phyloP scores from a whole-genome alignment of 2,797 vertebrate genomes.

The Argya squamiceps region DNA sequence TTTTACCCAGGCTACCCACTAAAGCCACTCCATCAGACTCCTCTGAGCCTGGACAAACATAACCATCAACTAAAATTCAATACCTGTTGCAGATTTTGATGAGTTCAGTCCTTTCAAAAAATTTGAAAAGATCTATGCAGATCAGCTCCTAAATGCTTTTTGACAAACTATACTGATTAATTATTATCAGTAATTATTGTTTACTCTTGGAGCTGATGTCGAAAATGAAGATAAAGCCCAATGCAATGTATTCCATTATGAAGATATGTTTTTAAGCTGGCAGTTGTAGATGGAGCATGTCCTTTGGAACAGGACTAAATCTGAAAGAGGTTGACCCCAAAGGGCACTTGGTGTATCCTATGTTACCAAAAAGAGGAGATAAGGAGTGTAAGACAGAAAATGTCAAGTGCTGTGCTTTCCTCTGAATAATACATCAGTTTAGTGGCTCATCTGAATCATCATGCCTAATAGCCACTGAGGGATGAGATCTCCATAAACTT shows the following conservation, averaged over 20 bases:
- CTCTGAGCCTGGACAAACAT: neutral
- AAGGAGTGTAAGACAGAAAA: neutral
- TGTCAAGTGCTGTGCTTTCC: neutral
- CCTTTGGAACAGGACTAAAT: neutral
- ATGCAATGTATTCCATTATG: too few relatives aligned
- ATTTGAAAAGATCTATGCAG: neutral
- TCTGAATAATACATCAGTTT: neutral
- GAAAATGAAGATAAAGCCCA: neutral
- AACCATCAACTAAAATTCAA: neutral
- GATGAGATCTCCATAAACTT: neutral
- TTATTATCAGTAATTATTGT: neutral
- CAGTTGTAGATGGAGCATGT: neutral
- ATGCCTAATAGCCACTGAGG: neutral
- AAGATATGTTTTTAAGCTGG: neutral
- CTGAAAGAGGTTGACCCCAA: neutral
- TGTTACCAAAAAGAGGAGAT: neutral
- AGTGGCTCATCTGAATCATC: neutral
- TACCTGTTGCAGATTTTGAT: neutral
- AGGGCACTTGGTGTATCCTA: neutral
- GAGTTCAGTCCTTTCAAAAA: neutral
- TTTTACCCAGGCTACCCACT: neutral
- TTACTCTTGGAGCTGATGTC: neutral
- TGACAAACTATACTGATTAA: neutral
- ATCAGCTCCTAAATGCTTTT: neutral
- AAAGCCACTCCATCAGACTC: neutral